Conservation (phyloP, 2,888 invertebrate species). For the Anaspis maculata region DNA sequence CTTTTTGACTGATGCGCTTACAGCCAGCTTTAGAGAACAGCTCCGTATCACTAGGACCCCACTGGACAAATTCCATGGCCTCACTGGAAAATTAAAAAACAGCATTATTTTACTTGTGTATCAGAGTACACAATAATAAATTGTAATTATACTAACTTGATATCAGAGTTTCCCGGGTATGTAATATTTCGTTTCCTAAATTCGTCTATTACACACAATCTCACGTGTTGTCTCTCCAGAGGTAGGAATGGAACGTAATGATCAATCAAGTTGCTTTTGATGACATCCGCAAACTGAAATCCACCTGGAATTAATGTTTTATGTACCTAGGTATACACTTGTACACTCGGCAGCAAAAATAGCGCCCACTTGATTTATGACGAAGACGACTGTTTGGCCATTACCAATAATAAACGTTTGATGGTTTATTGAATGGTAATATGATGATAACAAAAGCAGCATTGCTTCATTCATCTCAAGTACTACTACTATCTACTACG, state of each 20-base stretch:
- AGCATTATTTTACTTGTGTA: too few species aligned
- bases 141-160: slow-evolving; percentile 36
- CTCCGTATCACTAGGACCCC: slow-evolving; percentile 62
- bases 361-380: too few species aligned
- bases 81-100: slow-evolving; percentile 45
- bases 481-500: too few species aligned
- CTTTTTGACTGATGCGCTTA: slow-evolving; percentile 77
- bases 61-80: slow-evolving; percentile 59
- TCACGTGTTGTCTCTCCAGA: slow-evolving; percentile 75
- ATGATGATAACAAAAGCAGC: too few species aligned
- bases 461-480: too few species aligned
- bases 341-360: too few species aligned
- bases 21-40: slow-evolving; percentile 84
- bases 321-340: too few species aligned
- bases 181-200: slow-evolving; percentile 39
- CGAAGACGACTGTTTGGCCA: too few species aligned
- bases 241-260: slow-evolving; percentile 94
- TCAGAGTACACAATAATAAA: too few species aligned
- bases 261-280: slow-evolving; percentile 81
- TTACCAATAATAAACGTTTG: too few species aligned
- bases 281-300: slow-evolving; percentile 70
- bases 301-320: slow-evolving; percentile 63
- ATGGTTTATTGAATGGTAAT: too few species aligned
- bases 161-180: slow-evolving; percentile 24
- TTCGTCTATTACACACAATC: slow-evolving; percentile 64